Evolutionary conservation across 2,888 invertebrate species (phyloP), one percentile per base, ranked within the genome.

Genomic region (Arctia plantaginis): DNA sequence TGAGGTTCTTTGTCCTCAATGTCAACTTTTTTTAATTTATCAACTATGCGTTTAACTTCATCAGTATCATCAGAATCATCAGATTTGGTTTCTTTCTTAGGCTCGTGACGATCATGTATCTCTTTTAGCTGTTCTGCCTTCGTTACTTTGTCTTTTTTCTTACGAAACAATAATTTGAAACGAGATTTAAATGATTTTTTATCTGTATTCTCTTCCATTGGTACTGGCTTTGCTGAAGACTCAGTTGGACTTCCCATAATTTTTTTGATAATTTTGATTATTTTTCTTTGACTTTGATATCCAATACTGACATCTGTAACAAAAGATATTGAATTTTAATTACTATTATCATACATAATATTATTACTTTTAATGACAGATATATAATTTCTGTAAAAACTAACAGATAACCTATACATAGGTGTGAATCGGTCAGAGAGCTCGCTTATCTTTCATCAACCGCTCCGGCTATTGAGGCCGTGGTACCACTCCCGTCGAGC

Each of bases 211-310:
- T 90, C 89, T 68, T 90, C 89, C 91, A 93, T 93, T 85, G 89
- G 86, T 80, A 83, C 72, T 66, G 90, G 88, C 69, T 89, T 88
- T 0, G 86, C 82, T 74, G 86, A 86, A 0, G 83, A 71, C 47
- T 86, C 83, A 80, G 87, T 91, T 0, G 92, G 87, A 82, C 91
- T 92, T 67, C 91, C 93, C 93, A 94, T 93, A 82, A 74, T 91
- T 85, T 72, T 74, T 69, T 70, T 65, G 70, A 72, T 73, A 82
- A 76, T 91, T 85, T 73, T 77, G 71, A 73, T 72, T 72, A 75
- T 41, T 65, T 47, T 73, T 59, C 4, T 55, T 55, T 30, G n/a
- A 69, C 30, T 47, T n/a, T 27, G 39, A 6, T 27, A 35, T 62
- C 13, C 35, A 27, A 20, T 13, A n/a, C 44, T 71, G 66, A 66